Evolutionary conservation across 2,113 vertebrate species (phyloP).

Genomic region (Nothoprocta pentlandii): DNA sequence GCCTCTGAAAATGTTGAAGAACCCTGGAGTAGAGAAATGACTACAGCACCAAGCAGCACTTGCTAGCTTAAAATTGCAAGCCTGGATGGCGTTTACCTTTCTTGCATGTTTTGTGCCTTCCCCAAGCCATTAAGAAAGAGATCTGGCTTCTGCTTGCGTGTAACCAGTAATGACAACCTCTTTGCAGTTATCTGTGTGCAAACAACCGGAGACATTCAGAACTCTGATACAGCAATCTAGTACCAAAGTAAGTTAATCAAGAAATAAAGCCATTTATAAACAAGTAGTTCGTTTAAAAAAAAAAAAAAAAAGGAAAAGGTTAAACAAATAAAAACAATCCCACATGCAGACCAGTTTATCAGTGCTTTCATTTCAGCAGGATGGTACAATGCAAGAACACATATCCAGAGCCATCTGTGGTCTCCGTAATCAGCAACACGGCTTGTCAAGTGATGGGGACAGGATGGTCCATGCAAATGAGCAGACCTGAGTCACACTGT

Average conservation of each 20-base stretch:
- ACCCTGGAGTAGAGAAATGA: constrained; percentile 67
- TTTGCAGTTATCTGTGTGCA: constrained; percentile 96
- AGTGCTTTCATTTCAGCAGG: constrained; percentile 69
- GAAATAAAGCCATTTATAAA: constrained; percentile 73
- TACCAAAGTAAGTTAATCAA: constrained; percentile 75
- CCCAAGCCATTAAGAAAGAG: constrained; percentile 92
- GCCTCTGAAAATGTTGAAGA: constrained; percentile 77
- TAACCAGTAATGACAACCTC: constrained; percentile 96
- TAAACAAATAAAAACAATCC: constrained; percentile 76
- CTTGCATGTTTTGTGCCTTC: constrained; percentile 85
- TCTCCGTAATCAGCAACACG: constrained; percentile 64
- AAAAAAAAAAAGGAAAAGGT: constrained; percentile 57
- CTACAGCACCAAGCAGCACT: constrained; percentile 76
- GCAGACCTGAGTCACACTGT: constrained; percentile 74
- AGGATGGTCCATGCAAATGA: constrained; percentile 88
- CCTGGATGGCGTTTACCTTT: constrained; percentile 89
- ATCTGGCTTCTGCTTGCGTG: constrained; percentile 91
- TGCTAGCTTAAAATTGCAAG: constrained; percentile 81
- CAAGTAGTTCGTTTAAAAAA: constrained; percentile 46
- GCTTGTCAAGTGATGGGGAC: constrained; percentile 81
- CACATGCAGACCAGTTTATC: constrained; percentile 79
- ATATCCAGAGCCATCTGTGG: constrained; percentile 73
- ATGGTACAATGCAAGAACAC: constrained; percentile 76
- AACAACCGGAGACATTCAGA: constrained; percentile 92
- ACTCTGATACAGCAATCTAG: constrained; percentile 78